Percentiles rank a stretch among this genome's conserved stretches.
Evolutionary conservation across 2,888 invertebrate species (phyloP).

Genomic region (Xestoiulus laeticollis): DNA sequence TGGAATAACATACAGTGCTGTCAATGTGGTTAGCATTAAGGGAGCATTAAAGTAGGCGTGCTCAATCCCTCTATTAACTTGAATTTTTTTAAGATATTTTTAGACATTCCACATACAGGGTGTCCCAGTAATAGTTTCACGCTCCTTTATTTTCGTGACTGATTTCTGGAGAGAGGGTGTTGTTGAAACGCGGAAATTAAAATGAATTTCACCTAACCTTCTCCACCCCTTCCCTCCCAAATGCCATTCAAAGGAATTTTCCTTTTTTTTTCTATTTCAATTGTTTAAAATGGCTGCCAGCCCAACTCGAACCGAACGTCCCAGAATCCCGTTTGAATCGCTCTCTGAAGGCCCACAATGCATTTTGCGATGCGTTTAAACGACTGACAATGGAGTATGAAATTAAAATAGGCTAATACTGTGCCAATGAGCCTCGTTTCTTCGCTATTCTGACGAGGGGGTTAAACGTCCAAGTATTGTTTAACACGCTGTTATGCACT

Average conservation of each 20-base stretch:
- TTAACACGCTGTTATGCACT: not conserved
- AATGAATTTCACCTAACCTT: not conserved
- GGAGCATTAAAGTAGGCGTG: too few species aligned
- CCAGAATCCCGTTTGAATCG: not conserved
- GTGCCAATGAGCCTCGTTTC: conserved; percentile 18
- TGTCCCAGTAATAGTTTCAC: not conserved
- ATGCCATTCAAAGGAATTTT: not conserved
- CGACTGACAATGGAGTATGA: conserved; percentile 18
- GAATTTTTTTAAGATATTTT: too few species aligned
- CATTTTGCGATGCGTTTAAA: conserved; percentile 6
- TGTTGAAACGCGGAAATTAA: conserved; percentile 18
- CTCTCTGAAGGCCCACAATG: not conserved
- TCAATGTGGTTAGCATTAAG: too few species aligned
- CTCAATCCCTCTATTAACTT: too few species aligned
- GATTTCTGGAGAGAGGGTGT: not conserved
- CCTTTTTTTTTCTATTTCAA: not conserved
- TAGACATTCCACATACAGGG: too few species aligned
- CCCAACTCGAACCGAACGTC: not conserved
- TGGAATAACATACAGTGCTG: too few species aligned
- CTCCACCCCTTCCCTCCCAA: not conserved
- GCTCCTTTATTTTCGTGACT: not conserved
- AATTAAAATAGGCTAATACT: conserved; percentile 19
- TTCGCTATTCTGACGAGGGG: not conserved
- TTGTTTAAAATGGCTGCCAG: conserved; percentile 24
- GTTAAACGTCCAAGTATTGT: conserved; percentile 26